These are phyloP conservation scores for Indicator indicator DNA, from an alignment of 2,113 vertebrate genomes.

Conservation along the genomic window DNA sequence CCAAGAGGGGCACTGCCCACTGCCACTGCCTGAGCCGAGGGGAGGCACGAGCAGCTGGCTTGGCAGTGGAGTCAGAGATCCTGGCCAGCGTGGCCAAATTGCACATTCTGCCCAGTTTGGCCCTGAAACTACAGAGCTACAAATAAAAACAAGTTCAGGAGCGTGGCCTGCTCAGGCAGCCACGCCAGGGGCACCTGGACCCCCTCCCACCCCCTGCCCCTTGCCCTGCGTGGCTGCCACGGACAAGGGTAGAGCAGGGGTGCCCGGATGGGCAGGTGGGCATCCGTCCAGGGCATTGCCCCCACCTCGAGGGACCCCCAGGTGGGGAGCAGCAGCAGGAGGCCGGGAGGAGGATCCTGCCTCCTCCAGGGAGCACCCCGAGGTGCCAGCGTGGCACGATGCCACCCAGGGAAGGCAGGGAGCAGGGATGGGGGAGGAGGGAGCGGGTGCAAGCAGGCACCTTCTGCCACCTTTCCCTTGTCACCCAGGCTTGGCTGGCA, in stretches of 20 bases:
- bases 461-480: neutral
- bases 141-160: conserved; percentile 59
- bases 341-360: conserved; percentile 48
- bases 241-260: neutral
- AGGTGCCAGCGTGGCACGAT: neutral
- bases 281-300: neutral
- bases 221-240: fast-evolving
- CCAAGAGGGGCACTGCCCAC: conserved; percentile 25
- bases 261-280: neutral
- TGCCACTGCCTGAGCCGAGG: conserved; percentile 1
- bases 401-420: neutral
- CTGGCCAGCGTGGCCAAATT: conserved; percentile 47
- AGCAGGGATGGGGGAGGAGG: neutral
- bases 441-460: fast-evolving
- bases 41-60: conserved; percentile 35
- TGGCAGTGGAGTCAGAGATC: conserved; percentile 63
- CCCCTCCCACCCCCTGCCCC: neutral
- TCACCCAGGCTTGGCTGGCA: neutral
- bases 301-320: neutral
- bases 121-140: conserved; percentile 70
- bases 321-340: neutral
- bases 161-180: conserved; percentile 40
- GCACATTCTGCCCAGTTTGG: conserved; percentile 68
- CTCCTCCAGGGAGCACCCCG: neutral
- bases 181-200: neutral